Conservation (phyloP, 1,140 invertebrate species). For the Leptinotarsa defecta region DNA sequence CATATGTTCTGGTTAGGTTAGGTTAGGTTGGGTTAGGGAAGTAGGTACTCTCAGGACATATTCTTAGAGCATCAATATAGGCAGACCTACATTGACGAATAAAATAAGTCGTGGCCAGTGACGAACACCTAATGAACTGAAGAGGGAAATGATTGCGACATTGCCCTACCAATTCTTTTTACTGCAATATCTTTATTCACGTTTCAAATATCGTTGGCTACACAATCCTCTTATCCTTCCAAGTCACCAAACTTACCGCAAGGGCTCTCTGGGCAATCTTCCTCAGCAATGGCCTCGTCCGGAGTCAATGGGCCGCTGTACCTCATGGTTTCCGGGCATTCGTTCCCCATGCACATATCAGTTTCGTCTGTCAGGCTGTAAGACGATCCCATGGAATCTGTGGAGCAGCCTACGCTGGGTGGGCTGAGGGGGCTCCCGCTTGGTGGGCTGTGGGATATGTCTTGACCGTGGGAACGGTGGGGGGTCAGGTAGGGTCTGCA, state of each 20-base stretch:
- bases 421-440: conserved; percentile 66
- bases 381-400: conserved; percentile 72
- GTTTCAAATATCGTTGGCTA: too few species aligned
- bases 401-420: conserved; percentile 66
- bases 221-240: too few species aligned
- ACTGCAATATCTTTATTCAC: too few species aligned
- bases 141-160: too few species aligned
- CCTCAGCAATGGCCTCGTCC: conserved; percentile 62
- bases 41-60: too few species aligned
- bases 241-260: conserved; percentile 20
- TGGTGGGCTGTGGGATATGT: conserved; percentile 67
- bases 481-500: conserved; percentile 32
- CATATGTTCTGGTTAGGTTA: too few species aligned
- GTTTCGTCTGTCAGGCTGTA: conserved; percentile 68
- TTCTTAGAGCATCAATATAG: too few species aligned
- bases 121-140: too few species aligned
- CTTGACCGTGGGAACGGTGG: conserved; percentile 60
- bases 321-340: conserved; percentile 8
- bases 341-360: conserved; percentile 40
- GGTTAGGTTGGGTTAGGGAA: too few species aligned
- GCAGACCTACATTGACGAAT: too few species aligned
- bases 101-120: too few species aligned
- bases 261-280: conserved; percentile 50
- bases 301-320: conserved; percentile 66
- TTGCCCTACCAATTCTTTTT: too few species aligned